These are phyloP conservation scores for Agrochola lota DNA, from an alignment of 2,888 invertebrate species.

Conservation along the genomic window DNA sequence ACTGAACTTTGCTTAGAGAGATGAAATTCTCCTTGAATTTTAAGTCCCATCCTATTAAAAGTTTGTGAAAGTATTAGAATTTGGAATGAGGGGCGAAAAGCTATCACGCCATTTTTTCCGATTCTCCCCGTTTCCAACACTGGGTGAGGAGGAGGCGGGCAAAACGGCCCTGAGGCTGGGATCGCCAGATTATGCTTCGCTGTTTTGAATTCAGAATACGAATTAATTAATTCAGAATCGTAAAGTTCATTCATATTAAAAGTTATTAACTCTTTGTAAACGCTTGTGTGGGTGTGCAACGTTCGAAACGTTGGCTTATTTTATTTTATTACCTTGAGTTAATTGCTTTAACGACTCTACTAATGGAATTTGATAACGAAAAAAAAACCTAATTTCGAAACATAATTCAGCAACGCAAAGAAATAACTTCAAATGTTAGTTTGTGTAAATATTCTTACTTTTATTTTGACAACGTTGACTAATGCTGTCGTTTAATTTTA, in stretches of 20 bases:
- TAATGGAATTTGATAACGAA: conserved; percentile 67
- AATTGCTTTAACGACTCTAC: conserved; percentile 69
- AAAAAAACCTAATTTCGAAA: conserved; percentile 64
- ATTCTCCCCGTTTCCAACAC: conserved; percentile 75
- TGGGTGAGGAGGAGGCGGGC: conserved; percentile 69
- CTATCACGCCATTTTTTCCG: conserved; percentile 86
- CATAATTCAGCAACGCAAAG: conserved; percentile 63
- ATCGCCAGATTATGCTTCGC: conserved; percentile 81
- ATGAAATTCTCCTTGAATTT: conserved; percentile 87
- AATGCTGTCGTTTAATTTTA: conserved; percentile 89
- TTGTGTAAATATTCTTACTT: conserved; percentile 83
- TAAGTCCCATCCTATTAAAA: conserved; percentile 90
- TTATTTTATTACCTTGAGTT: conserved; percentile 69
- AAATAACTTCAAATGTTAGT: conserved; percentile 71
- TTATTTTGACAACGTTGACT: conserved; percentile 89
- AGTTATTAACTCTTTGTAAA: conserved; percentile 76
- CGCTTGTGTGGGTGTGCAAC: conserved; percentile 62
- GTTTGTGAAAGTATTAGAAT: conserved; percentile 89
- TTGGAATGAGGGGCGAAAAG: conserved; percentile 89
- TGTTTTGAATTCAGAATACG: conserved; percentile 83
- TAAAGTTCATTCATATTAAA: conserved; percentile 76
- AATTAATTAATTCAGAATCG: conserved; percentile 79
- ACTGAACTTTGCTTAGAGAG: conserved; percentile 81
- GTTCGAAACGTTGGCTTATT: conserved; percentile 60
- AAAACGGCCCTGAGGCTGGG: conserved; percentile 72